Evolutionary conservation across 2,113 vertebrate species (phyloP).

Genomic region (Elephantulus edwardii): DNA sequence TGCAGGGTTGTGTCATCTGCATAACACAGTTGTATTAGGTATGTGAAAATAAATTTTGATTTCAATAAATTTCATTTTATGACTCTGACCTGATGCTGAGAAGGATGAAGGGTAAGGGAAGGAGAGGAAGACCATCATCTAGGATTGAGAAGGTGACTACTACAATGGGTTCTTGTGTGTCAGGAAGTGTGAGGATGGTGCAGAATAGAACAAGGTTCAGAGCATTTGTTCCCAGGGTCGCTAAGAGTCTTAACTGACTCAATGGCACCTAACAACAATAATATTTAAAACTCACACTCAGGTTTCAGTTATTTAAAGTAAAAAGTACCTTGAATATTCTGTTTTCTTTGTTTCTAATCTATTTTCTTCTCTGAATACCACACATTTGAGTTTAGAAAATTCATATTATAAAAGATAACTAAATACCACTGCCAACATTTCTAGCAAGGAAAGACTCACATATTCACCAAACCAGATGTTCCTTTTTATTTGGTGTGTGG

Average conservation of each 20-base stretch:
- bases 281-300: background rate
- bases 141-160: no score
- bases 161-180: no score
- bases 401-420: background rate
- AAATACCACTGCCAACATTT: background rate
- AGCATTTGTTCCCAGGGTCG: no score
- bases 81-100: no score
- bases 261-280: no score
- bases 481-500: background rate
- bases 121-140: no score
- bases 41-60: slow-evolving; percentile 7
- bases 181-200: no score
- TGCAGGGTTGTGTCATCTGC: no score
- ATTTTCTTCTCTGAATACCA: background rate
- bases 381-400: background rate
- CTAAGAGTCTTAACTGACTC: no score
- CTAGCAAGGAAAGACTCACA: background rate
- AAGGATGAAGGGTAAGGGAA: no score
- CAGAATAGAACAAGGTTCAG: no score
- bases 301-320: background rate
- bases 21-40: background rate
- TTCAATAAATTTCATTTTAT: background rate
- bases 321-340: background rate
- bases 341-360: background rate
- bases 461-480: background rate